Conservation (phyloP, 2,113 vertebrate genomes). For the Gasterosteus aculeatus region DNA sequence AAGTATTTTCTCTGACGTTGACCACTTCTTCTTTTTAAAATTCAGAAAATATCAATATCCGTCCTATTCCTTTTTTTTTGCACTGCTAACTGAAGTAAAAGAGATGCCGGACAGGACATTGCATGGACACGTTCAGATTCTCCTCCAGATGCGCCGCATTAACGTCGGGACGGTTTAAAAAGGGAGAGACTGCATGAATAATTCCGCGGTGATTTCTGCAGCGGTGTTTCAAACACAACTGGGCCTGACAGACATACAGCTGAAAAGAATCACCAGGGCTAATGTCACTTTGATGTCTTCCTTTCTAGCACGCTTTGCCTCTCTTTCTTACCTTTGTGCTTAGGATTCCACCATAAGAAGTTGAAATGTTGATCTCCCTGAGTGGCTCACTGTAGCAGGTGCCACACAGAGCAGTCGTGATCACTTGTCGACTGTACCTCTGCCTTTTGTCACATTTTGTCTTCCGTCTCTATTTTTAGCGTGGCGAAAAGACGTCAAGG, state of each 20-base stretch:
- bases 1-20: conserved; percentile 13
- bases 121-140: not conserved
- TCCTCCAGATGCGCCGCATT: conserved; percentile 35
- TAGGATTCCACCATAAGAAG: conserved; percentile 60
- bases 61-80: not conserved
- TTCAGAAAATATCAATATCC: not conserved
- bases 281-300: conserved; percentile 73
- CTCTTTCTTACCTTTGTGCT: conserved; percentile 18
- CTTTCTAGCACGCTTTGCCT: conserved; percentile 48
- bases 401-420: conserved; percentile 61
- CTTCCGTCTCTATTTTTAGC: conserved; percentile 73
- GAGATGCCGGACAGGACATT: not conserved
- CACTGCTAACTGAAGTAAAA: conserved; percentile 5
- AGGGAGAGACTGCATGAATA: conserved; percentile 29
- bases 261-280: conserved; percentile 53
- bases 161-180: conserved; percentile 30
- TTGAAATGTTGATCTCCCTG: conserved; percentile 58
- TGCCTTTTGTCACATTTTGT: conserved; percentile 75
- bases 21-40: conserved; percentile 8
- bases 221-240: conserved; percentile 31
- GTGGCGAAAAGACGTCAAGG: conserved; percentile 72
- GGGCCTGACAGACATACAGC: conserved; percentile 56
- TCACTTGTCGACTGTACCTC: conserved; percentile 64
- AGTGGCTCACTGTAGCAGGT: conserved; percentile 60
- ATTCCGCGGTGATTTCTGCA: conserved; percentile 51